These are phyloP conservation scores for Agrypnia vestita DNA, from an alignment of 1,140 invertebrate species.

Conservation along the genomic window DNA sequence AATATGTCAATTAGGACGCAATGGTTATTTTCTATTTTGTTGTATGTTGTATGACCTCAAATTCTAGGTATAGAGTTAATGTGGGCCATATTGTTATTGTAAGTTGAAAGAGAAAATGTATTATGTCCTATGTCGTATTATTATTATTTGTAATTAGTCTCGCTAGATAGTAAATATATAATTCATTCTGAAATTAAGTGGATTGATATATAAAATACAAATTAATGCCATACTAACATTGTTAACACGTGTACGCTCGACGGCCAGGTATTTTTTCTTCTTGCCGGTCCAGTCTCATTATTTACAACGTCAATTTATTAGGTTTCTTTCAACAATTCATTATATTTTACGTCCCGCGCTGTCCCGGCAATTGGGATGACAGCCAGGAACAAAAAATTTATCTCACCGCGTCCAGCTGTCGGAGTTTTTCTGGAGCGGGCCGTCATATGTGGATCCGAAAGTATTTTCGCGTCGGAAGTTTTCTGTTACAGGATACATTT, in stretches of 20 bases:
- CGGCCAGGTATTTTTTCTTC: constrained; percentile 28
- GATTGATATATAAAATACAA: neutral
- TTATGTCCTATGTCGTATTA: too few species aligned
- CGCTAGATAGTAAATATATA: too few species aligned
- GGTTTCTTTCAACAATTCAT: constrained; percentile 31
- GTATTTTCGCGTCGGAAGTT: constrained; percentile 17
- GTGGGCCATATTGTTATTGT: too few species aligned
- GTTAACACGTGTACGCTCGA: neutral
- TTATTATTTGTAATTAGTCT: too few species aligned
- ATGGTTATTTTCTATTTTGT: too few species aligned
- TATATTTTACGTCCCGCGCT: constrained; percentile 28
- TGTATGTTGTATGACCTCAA: too few species aligned
- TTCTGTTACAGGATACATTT: neutral
- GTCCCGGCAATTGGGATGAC: neutral
- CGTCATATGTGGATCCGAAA: neutral
- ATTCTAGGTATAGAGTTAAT: too few species aligned
- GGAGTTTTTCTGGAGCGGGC: constrained; percentile 19
- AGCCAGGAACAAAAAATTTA: constrained; percentile 2
- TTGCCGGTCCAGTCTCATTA: constrained; percentile 7
- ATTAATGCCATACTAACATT: neutral
- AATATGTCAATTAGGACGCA: too few species aligned
- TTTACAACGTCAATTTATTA: constrained; percentile 35
- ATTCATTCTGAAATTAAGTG: too few species aligned
- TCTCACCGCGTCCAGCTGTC: neutral
- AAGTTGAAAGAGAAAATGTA: too few species aligned